These are phyloP conservation scores for Musca domestica DNA, from an alignment of 1,140 invertebrate genomes.

Conservation along the genomic window DNA sequence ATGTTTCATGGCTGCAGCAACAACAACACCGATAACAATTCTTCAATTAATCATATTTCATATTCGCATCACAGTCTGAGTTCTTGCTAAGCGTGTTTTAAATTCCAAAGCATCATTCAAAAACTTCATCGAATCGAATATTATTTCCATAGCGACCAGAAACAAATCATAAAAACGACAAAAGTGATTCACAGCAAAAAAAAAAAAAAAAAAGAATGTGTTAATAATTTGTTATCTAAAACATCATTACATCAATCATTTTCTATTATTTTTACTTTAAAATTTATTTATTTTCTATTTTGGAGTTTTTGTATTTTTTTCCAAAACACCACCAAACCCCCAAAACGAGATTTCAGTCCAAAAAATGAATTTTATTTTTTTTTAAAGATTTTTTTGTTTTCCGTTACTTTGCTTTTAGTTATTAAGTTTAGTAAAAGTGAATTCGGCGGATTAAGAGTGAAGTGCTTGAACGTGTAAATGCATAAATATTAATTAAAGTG, in stretches of 20 bases:
- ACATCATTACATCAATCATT: too few relatives aligned
- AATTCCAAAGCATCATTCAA: constrained; percentile 21
- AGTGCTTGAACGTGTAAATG: too few relatives aligned
- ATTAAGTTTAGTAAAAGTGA: too few relatives aligned
- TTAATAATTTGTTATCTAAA: background rate
- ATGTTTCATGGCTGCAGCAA: background rate
- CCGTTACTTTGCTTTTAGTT: too few relatives aligned
- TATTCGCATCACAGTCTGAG: constrained; percentile 87
- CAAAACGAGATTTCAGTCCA: constrained; percentile 53
- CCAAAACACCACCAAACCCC: too few relatives aligned
- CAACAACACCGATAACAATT: constrained; percentile 23
- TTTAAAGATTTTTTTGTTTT: too few relatives aligned
- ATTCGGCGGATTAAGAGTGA: too few relatives aligned
- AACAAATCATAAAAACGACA: background rate
- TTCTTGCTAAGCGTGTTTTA: constrained; percentile 71
- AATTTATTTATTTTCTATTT: constrained; percentile 4
- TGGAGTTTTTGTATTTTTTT: constrained; percentile 17
- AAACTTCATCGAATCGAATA: constrained; percentile 8
- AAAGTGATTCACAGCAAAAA: background rate
- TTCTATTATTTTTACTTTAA: background rate
- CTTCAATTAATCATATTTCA: constrained; percentile 15
- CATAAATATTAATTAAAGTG: too few relatives aligned
- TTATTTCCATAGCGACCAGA: background rate
- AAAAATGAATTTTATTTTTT: constrained; percentile 32
- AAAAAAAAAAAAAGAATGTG: constrained; percentile 1